Conservation (phyloP, 2,888 invertebrate species). For the Eudemis profundana region DNA sequence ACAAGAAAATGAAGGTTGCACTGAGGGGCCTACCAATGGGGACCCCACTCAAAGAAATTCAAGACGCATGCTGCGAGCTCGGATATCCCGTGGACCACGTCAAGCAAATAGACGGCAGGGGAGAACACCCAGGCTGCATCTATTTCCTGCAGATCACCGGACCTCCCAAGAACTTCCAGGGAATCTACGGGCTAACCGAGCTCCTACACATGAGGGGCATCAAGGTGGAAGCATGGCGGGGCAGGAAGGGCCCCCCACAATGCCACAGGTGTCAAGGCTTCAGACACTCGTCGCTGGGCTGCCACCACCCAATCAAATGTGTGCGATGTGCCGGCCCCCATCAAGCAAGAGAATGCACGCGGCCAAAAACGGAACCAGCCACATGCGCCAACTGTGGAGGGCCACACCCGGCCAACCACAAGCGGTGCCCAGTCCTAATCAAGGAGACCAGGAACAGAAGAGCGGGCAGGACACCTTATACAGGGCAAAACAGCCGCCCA, state of each 20-base stretch:
- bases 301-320: conserved; percentile 4
- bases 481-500: background rate
- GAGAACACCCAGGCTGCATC: background rate
- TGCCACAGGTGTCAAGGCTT: conserved; percentile 23
- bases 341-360: background rate
- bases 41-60: too few species aligned
- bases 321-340: conserved; percentile 8
- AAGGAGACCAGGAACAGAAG: background rate
- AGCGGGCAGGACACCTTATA: background rate
- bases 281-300: conserved; percentile 1
- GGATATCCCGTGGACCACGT: too few species aligned
- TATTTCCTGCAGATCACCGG: conserved; percentile 15
- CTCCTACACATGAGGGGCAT: background rate
- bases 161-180: too few species aligned
- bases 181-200: background rate
- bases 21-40: too few species aligned
- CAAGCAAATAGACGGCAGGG: background rate
- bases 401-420: conserved; percentile 7
- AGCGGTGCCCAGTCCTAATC: background rate
- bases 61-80: too few species aligned
- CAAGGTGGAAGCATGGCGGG: background rate
- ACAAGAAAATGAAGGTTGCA: too few species aligned
- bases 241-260: background rate
- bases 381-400: conserved; percentile 7
- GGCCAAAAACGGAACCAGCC: background rate